phyloP scores from a whole-genome alignment of 2,113 vertebrate species.

The Heterotis niloticus region DNA sequence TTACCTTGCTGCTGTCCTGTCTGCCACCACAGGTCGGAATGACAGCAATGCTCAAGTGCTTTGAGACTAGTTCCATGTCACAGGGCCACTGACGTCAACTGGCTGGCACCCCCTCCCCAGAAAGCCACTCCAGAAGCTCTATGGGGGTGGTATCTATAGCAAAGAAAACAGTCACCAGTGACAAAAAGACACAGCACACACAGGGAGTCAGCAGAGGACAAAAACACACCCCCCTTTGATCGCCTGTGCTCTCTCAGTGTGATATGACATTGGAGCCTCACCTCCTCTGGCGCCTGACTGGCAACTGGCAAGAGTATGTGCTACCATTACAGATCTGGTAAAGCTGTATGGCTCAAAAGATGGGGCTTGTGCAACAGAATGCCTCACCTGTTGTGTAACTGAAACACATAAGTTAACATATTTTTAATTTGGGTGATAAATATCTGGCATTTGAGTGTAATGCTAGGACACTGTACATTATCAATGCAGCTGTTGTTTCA shows the following conservation, averaged over 20 bases:
- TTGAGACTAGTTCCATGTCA: constrained; percentile 7
- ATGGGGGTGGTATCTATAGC: background rate
- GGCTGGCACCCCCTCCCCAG: constrained; percentile 1
- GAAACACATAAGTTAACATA: too few species aligned
- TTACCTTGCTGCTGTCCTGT: constrained; percentile 29
- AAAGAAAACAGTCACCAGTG: background rate
- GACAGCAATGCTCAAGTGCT: constrained; percentile 29
- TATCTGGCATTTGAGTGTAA: too few species aligned
- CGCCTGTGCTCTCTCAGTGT: background rate
- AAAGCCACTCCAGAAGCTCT: background rate
- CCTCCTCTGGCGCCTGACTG: too few species aligned
- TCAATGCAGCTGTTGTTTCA: too few species aligned
- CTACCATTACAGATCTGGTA: too few species aligned
- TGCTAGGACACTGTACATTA: too few species aligned
- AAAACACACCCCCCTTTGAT: background rate
- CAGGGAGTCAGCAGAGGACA: background rate
- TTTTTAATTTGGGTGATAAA: too few species aligned
- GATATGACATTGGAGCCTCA: too few species aligned
- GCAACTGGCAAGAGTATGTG: too few species aligned
- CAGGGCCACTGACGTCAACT: constrained; percentile 16
- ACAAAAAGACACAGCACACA: constrained; percentile 20
- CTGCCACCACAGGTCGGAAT: constrained; percentile 26
- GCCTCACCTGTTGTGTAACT: too few species aligned
- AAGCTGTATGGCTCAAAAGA: too few species aligned
- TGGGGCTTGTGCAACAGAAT: too few species aligned